phyloP scores from a whole-genome alignment of 2,888 invertebrate genomes.

The Copidosoma aretas region DNA sequence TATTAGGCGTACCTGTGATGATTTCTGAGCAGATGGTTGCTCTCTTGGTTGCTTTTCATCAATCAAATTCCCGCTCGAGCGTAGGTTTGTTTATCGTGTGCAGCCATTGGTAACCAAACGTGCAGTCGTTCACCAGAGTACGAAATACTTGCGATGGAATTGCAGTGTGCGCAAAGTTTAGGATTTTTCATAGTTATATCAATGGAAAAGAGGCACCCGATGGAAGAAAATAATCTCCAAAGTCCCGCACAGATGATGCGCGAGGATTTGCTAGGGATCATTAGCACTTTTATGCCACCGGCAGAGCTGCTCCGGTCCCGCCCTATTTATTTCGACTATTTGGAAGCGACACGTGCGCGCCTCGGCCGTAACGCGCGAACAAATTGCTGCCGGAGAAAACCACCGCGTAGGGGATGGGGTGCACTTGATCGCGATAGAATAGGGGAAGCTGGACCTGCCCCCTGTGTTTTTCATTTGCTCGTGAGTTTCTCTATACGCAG shows the following conservation, averaged over 20 bases:
- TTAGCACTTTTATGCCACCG: constrained; percentile 38
- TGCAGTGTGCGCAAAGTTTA: no score
- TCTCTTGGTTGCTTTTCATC: background rate
- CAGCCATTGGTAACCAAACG: background rate
- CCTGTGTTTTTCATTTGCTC: no score
- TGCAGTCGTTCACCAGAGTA: no score
- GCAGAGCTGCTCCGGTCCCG: background rate
- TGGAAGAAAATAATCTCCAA: background rate
- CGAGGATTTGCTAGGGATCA: constrained; percentile 27
- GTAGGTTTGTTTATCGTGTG: background rate
- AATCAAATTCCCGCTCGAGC: constrained; percentile 1
- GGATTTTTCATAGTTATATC: no score
- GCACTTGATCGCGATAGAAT: no score
- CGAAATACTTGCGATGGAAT: no score
- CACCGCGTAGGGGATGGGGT: background rate
- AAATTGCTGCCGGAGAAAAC: background rate
- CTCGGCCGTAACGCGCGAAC: background rate
- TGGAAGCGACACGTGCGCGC: constrained; percentile 19
- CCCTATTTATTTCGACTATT: constrained; percentile 17
- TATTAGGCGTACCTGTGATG: constrained; percentile 15
- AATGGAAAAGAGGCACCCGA: no score
- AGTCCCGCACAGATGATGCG: constrained; percentile 28
- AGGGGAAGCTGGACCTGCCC: no score
- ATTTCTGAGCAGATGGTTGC: constrained; percentile 23
- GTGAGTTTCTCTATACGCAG: no score